Evolutionary conservation across 2,797 vertebrate species (phyloP).

Genomic region (Phrynocephalus forsythii): DNA sequence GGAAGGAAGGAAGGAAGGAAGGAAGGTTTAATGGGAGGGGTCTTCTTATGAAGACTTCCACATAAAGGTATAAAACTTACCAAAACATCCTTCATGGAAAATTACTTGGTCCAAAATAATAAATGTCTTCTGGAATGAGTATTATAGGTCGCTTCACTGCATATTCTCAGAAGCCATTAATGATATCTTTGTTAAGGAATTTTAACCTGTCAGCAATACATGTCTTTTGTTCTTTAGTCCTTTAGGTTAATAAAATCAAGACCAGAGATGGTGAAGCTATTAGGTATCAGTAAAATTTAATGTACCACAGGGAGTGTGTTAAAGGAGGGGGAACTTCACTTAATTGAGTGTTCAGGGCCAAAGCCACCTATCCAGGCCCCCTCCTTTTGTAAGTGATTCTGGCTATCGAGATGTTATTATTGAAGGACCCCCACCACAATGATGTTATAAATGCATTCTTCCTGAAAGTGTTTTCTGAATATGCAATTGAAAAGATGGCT

Average conservation of each 20-base stretch:
- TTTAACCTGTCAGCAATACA: slow-evolving; percentile 68
- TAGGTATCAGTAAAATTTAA: slow-evolving; percentile 72
- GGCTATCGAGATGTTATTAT: slow-evolving; percentile 69
- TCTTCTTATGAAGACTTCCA: slow-evolving; percentile 45
- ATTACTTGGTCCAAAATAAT: slow-evolving; percentile 48
- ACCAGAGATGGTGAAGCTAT: slow-evolving; percentile 69
- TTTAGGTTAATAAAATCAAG: slow-evolving; percentile 73
- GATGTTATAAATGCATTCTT: slow-evolving; percentile 61
- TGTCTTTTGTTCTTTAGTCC: slow-evolving; percentile 68
- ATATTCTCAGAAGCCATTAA: slow-evolving; percentile 56
- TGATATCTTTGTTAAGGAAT: slow-evolving; percentile 65
- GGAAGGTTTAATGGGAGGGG: slow-evolving; percentile 35
- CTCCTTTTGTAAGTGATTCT: slow-evolving; percentile 57
- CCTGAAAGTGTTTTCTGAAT: slow-evolving; percentile 47
- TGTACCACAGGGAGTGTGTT: slow-evolving; percentile 61
- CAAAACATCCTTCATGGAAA: slow-evolving; percentile 33
- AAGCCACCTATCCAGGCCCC: slow-evolving; percentile 48
- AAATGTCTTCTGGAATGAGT: slow-evolving; percentile 39
- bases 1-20: slow-evolving; percentile 33
- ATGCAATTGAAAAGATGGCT: slow-evolving; percentile 53
- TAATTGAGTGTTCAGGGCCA: slow-evolving; percentile 72
- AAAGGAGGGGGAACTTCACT: slow-evolving; percentile 41
- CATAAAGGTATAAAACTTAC: slow-evolving; percentile 36
- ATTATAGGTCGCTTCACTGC: slow-evolving; percentile 33
- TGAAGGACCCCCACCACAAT: slow-evolving; percentile 49